These are phyloP conservation scores for Macropodus opercularis DNA, from an alignment of 2,797 vertebrate species.

Conservation along the genomic window DNA sequence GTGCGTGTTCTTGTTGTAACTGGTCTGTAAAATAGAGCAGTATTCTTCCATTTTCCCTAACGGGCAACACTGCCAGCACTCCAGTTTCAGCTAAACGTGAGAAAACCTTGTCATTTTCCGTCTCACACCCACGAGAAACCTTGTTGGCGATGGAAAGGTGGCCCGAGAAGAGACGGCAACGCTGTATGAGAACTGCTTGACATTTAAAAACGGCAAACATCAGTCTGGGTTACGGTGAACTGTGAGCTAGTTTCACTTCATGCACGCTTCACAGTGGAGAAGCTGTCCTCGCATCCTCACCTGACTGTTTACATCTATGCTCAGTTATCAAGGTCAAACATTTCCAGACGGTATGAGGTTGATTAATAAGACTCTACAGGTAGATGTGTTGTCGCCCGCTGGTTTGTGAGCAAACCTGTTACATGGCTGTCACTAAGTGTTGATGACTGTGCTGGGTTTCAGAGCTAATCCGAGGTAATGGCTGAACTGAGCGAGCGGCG, in stretches of 20 bases:
- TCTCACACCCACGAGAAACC: not conserved
- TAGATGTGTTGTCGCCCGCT: slow-evolving; percentile 10
- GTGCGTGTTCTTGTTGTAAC: slow-evolving; percentile 21
- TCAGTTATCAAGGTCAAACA: slow-evolving; percentile 45
- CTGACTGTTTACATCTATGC: slow-evolving; percentile 19
- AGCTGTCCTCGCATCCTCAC: not conserved
- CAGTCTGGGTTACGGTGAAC: not conserved
- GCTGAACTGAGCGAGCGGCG: slow-evolving; percentile 6
- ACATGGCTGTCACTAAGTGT: slow-evolving; percentile 1
- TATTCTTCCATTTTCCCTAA: not conserved
- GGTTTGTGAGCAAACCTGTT: slow-evolving; percentile 14
- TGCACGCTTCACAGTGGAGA: not conserved
- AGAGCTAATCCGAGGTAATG: slow-evolving; percentile 16
- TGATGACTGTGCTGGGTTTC: slow-evolving; percentile 8
- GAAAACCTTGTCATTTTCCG: not conserved
- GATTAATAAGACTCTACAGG: slow-evolving; percentile 8
- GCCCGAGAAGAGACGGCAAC: not conserved
- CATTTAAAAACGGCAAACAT: not conserved
- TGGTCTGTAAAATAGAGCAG: slow-evolving; percentile 2
- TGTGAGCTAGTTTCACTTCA: not conserved
- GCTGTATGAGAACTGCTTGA: not conserved
- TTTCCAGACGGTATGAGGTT: not conserved
- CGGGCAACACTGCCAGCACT: slow-evolving; percentile 10
- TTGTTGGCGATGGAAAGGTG: not conserved
- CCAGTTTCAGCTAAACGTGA: slow-evolving; percentile 1